Evolutionary conservation across 92 coral and sea anemone genomes (phyloP).

Genomic region (Zoanthus solanderi): DNA sequence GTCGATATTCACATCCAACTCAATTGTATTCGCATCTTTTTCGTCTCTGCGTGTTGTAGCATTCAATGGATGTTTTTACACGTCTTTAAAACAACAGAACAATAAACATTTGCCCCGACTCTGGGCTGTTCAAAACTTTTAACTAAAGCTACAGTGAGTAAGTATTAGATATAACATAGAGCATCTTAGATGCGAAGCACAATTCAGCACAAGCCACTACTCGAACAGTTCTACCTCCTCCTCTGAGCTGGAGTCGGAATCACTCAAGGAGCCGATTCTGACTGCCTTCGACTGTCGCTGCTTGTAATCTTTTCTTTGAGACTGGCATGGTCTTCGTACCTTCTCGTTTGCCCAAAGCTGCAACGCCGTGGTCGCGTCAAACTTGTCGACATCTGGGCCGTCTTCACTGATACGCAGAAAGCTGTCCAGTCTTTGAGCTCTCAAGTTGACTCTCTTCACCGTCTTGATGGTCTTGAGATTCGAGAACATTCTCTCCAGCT

Average conservation of each 20-base stretch:
- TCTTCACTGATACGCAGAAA: slow-evolving; percentile 31
- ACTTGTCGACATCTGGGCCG: slow-evolving; percentile 34
- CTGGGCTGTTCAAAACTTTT: slow-evolving; percentile 15
- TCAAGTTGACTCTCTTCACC: slow-evolving; percentile 31
- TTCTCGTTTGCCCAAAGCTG: slow-evolving; percentile 32
- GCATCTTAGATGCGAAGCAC: slow-evolving; percentile 13
- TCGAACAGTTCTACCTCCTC: slow-evolving; percentile 17
- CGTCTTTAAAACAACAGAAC: slow-evolving; percentile 14
- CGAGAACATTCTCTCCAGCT: slow-evolving; percentile 32
- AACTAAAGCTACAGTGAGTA: slow-evolving; percentile 14
- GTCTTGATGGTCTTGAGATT: slow-evolving; percentile 31
- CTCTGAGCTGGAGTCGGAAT: slow-evolving; percentile 17
- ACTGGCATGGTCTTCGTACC: slow-evolving; percentile 33
- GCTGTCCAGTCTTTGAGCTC: slow-evolving; percentile 33
- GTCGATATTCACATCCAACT: slow-evolving; percentile 15
- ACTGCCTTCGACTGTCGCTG: slow-evolving; percentile 18
- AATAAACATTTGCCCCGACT: slow-evolving; percentile 15
- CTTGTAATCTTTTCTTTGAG: slow-evolving; percentile 24
- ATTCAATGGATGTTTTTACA: slow-evolving; percentile 12
- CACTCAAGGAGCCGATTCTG: slow-evolving; percentile 17
- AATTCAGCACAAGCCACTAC: slow-evolving; percentile 16
- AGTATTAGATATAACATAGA: slow-evolving; percentile 12
- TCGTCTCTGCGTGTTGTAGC: slow-evolving; percentile 17
- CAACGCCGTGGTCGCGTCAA: slow-evolving; percentile 34
- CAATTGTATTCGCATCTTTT: slow-evolving; percentile 13